Base-by-base conservation (phyloP, 2,797 vertebrate species). In the Falco biarmicus region DNA sequence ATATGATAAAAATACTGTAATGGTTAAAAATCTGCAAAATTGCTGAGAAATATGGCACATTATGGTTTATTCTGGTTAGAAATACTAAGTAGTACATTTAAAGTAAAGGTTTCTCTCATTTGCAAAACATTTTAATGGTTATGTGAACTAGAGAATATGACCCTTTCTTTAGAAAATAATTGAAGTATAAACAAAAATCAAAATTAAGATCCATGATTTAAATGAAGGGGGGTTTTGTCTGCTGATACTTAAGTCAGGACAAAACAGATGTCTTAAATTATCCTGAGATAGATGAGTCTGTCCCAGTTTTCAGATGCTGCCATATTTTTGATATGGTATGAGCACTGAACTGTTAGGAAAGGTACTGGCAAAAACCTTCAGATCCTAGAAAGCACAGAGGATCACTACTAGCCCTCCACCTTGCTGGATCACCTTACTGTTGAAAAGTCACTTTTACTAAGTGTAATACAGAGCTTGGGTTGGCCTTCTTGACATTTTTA, bases 271-370 rank as follows among this genome's bases (percentile, higher is more conserved):
- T 41, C 50, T 69, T 74, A 37, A 48, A 21, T 28, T 59, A 8
- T 24, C 86, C 39, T 83, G 50, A 65, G 54, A 39, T 47, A 74
- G 66, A 54, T 21, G 31, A 48, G 7, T 60, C 12, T 45, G 63
- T 68, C 16, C 41, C 20, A 45, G 15, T 24, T 66, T 54, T 74
- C 69, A 39, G 22, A 63, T 63, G 21, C 32, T 57, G 39, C 34
- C 17, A 17, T 26, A 21, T 12, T 60, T 64, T 48, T 0, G 0
- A 24, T 66, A 22, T 6, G 11, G 9, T 56, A 32, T 24, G 13
- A 41, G n/a, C 37, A n/a, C 19, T 59, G 43, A 73, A n/a, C 25
- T 90, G 6, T 50, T 50, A 47, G 54, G 28, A 83, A 65, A 70
- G 34, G 14, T 54, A 31, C 31, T 61, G 43, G 18, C 51, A 84